Conservation (phyloP, 2,113 vertebrate species). For the Strix uralensis region DNA sequence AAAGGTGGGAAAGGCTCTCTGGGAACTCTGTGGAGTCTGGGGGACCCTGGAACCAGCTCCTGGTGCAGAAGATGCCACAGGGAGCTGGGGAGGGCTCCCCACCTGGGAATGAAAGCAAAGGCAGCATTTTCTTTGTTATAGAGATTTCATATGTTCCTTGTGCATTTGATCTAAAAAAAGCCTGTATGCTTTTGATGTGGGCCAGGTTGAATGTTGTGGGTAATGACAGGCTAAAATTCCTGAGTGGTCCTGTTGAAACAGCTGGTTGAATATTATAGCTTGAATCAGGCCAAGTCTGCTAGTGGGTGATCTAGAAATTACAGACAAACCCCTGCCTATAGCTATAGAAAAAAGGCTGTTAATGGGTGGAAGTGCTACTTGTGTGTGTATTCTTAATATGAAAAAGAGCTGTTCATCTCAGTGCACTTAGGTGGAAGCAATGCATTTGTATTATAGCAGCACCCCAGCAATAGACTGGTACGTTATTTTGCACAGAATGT, state of each 20-base stretch:
- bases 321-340: accelerated
- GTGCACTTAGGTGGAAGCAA: accelerated
- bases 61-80: accelerated
- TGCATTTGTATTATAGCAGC: accelerated
- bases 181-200: not conserved
- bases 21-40: not conserved
- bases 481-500: accelerated
- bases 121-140: not conserved
- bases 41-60: not conserved
- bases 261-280: not conserved
- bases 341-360: not conserved
- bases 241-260: not conserved
- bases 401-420: not conserved
- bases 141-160: not conserved
- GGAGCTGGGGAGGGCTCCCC: not conserved
- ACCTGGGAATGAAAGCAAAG: not conserved
- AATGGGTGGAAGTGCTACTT: not conserved
- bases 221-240: not conserved
- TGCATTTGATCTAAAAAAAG: not conserved
- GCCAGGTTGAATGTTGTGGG: not conserved
- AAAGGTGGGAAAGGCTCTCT: not conserved
- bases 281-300: not conserved
- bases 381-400: no score
- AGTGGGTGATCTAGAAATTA: not conserved
- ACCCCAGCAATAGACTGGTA: not conserved